Evolutionary conservation across 2,113 vertebrate genomes (phyloP).

Genomic region (Chloebia gouldiae): DNA sequence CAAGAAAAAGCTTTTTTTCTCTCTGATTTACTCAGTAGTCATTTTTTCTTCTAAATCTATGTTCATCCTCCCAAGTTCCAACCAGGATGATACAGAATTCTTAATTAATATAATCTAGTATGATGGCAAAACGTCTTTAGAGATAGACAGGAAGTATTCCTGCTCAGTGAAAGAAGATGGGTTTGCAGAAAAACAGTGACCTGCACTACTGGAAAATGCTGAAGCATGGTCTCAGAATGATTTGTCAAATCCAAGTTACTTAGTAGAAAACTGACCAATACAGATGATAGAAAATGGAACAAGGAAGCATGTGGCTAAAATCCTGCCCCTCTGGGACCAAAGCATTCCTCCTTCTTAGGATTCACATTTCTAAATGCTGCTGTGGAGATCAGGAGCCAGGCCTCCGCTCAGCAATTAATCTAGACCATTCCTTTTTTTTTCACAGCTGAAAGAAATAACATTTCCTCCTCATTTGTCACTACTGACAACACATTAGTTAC

Average conservation of each 20-base stretch:
- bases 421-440: neutral
- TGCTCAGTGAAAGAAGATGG: neutral
- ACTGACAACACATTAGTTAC: neutral
- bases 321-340: neutral
- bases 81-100: neutral
- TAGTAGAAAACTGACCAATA: neutral
- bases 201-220: neutral
- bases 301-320: neutral
- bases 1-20: neutral
- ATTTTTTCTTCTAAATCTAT: neutral
- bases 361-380: neutral
- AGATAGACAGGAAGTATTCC: neutral
- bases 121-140: neutral
- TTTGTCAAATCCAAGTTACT: neutral
- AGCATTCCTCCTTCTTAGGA: neutral
- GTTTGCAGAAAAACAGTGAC: neutral
- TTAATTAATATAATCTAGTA: neutral
- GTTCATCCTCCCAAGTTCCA: neutral
- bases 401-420: neutral
- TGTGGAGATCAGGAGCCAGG: neutral
- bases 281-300: neutral
- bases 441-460: neutral
- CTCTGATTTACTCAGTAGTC: neutral
- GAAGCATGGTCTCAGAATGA: neutral
- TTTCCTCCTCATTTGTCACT: constrained; percentile 20